Conservation (phyloP, 1,140 invertebrate genomes). For the Helicoverpa armigera region DNA sequence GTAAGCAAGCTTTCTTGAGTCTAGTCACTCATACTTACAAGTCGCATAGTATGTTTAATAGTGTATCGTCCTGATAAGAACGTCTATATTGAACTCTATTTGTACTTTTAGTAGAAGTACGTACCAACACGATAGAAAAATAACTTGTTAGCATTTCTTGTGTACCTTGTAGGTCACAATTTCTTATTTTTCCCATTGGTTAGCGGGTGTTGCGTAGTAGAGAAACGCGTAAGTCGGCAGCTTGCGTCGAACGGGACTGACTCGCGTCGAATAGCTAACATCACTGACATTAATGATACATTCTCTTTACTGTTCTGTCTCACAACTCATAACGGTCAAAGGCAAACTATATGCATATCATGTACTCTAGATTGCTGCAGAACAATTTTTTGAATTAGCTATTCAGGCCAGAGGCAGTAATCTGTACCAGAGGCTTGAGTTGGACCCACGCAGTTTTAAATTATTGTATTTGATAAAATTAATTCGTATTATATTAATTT, state of each 20-base stretch:
- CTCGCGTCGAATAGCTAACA: slow-evolving; percentile 47
- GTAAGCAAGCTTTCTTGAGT: slow-evolving; percentile 20
- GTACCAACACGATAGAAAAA: no score
- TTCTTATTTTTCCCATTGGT: neutral
- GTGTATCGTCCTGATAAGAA: neutral
- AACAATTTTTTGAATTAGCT: no score
- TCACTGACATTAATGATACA: slow-evolving; percentile 43
- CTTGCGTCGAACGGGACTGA: slow-evolving; percentile 31
- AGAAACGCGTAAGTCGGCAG: slow-evolving; percentile 14
- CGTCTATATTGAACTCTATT: no score
- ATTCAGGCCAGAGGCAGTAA: no score
- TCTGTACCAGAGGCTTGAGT: no score
- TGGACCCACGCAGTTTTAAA: no score
- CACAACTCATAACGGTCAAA: slow-evolving; percentile 35
- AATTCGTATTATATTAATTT: no score
- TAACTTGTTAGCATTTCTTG: no score
- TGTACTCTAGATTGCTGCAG: neutral
- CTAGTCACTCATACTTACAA: neutral
- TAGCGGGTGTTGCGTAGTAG: slow-evolving; percentile 23
- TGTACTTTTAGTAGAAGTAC: no score
- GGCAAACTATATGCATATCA: slow-evolving; percentile 17
- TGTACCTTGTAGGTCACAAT: neutral
- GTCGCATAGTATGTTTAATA: neutral
- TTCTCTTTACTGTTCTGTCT: slow-evolving; percentile 6
- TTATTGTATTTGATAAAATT: no score